Evolutionary conservation across 2,113 vertebrate genomes (phyloP).

Genomic region (Halcyon senegalensis): DNA sequence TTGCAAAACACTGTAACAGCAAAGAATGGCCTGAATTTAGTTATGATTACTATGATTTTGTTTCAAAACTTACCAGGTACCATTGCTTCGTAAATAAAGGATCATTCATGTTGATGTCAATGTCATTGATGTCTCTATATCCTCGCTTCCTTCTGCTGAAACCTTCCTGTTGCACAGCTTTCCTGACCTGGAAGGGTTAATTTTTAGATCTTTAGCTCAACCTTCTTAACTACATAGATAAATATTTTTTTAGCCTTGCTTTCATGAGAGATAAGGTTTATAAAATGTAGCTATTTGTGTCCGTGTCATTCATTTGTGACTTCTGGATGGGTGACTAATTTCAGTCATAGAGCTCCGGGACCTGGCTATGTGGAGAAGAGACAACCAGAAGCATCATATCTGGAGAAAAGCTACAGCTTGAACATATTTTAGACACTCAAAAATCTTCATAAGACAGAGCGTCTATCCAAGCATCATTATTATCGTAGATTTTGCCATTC

Average conservation of each 20-base stretch:
- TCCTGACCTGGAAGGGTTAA: conserved; percentile 85
- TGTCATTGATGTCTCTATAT: conserved; percentile 91
- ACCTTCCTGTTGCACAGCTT: conserved; percentile 88
- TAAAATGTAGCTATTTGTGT: neutral
- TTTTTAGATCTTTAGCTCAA: neutral
- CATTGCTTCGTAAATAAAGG: conserved; percentile 97
- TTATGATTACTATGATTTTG: neutral
- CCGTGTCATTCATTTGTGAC: neutral
- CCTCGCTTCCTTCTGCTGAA: conserved; percentile 93
- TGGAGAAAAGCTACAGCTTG: neutral
- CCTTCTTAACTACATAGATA: neutral
- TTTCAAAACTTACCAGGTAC: conserved; percentile 88
- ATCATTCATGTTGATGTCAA: conserved; percentile 94
- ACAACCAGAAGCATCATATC: neutral
- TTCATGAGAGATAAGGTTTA: neutral
- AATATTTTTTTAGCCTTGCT: neutral
- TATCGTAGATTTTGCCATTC: neutral
- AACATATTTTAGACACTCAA: neutral
- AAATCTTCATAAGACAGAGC: neutral
- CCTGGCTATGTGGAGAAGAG: neutral
- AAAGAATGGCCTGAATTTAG: neutral
- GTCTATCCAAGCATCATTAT: neutral
- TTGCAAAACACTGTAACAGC: neutral
- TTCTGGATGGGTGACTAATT: neutral
- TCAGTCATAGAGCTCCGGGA: neutral